phyloP scores from a whole-genome alignment of 2,113 vertebrate species.

The Tachycineta bicolor region DNA sequence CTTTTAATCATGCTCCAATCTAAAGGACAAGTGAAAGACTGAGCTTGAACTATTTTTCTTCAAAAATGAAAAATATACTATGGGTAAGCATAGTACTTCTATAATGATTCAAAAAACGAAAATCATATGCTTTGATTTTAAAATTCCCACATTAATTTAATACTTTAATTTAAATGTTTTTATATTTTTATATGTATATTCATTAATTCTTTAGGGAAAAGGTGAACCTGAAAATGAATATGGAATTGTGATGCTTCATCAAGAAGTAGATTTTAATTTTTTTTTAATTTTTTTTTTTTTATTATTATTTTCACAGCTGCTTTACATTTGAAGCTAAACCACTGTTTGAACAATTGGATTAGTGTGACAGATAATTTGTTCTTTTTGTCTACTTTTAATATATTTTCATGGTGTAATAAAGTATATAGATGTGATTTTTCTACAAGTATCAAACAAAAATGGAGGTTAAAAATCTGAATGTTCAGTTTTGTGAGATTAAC shows the following conservation, averaged over 20 bases:
- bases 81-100: neutral
- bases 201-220: neutral
- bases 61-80: neutral
- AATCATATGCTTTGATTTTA: neutral
- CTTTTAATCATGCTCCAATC: neutral
- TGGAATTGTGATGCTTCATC: neutral
- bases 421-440: neutral
- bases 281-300: neutral
- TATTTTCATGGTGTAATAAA: neutral
- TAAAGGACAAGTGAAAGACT: neutral
- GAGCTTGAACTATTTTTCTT: neutral
- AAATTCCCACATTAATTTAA: neutral
- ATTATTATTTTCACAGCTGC: neutral
- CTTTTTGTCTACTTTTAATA: neutral
- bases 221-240: neutral
- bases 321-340: neutral
- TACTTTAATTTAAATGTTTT: neutral
- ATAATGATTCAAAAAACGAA: neutral
- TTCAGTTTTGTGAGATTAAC: neutral
- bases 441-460: neutral
- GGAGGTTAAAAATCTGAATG: neutral
- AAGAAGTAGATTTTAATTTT: neutral
- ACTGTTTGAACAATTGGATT: neutral
- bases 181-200: neutral
- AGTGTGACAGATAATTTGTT: neutral